These are phyloP conservation scores for Rosalia funebris DNA, from an alignment of 2,888 invertebrate species.

Conservation along the genomic window DNA sequence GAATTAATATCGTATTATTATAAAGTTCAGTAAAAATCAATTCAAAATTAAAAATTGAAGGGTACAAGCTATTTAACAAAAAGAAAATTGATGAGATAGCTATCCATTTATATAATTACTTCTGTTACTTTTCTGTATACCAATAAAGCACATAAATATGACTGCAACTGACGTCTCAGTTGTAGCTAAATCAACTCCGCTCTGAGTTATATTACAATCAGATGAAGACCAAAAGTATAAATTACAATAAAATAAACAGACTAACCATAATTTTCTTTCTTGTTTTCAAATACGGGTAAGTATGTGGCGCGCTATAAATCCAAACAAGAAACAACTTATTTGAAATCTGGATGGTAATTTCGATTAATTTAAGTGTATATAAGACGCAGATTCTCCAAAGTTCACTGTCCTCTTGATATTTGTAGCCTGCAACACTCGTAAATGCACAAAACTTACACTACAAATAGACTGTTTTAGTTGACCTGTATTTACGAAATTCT, in stretches of 20 bases:
- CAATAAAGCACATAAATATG: no score
- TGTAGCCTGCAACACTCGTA: constrained; percentile 37
- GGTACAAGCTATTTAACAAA: no score
- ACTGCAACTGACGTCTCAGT: no score
- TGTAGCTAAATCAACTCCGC: no score
- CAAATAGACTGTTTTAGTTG: constrained; percentile 23
- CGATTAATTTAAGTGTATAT: constrained; percentile 19
- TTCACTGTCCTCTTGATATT: constrained; percentile 39
- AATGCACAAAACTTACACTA: constrained; percentile 33
- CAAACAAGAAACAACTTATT: constrained; percentile 21
- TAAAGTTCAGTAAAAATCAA: no score
- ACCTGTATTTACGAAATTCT: constrained; percentile 25
- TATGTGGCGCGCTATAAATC: constrained; percentile 8
- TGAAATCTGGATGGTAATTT: constrained; percentile 16
- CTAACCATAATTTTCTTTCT: constrained; percentile 6
- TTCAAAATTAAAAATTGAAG: no score
- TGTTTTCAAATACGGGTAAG: constrained; percentile 3
- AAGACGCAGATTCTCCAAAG: constrained; percentile 29
- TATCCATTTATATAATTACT: no score
- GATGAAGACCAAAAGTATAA: background rate
- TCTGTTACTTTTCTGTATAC: no score
- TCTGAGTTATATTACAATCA: no score
- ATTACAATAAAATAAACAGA: constrained; percentile 11
- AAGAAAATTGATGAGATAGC: no score
- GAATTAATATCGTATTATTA: no score